Evolutionary conservation across 2,888 invertebrate species (phyloP).

Genomic region (Callyntrura guangdongensis): DNA sequence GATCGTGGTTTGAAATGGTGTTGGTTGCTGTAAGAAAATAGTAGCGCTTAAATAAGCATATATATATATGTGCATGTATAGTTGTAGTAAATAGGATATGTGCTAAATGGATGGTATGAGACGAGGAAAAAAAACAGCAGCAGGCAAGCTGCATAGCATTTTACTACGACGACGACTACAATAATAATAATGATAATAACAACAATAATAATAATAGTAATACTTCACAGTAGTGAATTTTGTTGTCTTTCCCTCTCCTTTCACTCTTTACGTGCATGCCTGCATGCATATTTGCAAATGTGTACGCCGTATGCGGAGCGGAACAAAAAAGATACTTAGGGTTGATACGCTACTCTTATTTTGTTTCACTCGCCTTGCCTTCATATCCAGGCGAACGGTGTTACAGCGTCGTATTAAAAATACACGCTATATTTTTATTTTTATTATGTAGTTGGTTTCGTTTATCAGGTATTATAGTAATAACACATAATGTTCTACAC

Average conservation of each 20-base stretch:
- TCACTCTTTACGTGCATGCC: conserved; percentile 28
- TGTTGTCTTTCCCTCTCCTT: conserved; percentile 14
- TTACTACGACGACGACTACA: conserved; percentile 18
- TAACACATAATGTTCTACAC: too few species aligned
- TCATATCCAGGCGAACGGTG: neutral
- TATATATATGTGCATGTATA: too few species aligned
- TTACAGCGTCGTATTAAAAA: too few species aligned
- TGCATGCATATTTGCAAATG: neutral
- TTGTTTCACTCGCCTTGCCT: conserved; percentile 18
- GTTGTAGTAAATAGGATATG: neutral
- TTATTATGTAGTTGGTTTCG: too few species aligned
- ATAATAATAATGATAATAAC: conserved; percentile 3
- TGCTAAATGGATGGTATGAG: conserved; percentile 44
- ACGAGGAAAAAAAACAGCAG: conserved; percentile 12
- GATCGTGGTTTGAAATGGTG: conserved; percentile 45
- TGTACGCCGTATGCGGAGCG: neutral
- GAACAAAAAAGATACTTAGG: conserved; percentile 58
- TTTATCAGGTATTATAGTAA: too few species aligned
- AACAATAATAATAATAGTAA: conserved; percentile 33
- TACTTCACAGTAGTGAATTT: conserved; percentile 56
- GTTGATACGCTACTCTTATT: conserved; percentile 20
- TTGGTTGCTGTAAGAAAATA: conserved; percentile 12
- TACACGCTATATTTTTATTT: too few species aligned
- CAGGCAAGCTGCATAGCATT: conserved; percentile 70
- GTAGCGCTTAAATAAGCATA: neutral